A percentile compares a stretch with the other conserved stretches of the same genome.
Evolutionary conservation across 2,888 invertebrate species (phyloP).

Genomic region (Acrobeloides nanus): DNA sequence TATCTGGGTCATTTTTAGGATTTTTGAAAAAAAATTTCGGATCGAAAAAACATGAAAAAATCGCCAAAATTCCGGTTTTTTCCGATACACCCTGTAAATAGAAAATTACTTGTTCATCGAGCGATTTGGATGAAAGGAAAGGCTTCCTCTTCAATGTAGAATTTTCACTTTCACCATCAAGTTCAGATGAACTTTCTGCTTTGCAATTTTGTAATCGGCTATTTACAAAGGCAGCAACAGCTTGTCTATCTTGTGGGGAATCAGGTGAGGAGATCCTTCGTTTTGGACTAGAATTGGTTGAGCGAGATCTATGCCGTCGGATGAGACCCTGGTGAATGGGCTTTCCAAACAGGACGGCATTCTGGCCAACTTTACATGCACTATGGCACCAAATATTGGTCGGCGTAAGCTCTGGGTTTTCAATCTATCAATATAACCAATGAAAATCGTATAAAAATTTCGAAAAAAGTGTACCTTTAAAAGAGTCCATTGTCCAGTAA

Average conservation of each 20-base stretch:
- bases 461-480: constrained; percentile 13
- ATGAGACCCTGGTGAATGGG: too few species aligned
- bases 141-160: constrained; percentile 23
- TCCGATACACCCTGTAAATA: too few species aligned
- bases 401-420: constrained; percentile 71
- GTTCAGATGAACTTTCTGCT: too few species aligned
- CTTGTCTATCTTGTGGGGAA: constrained; percentile 21
- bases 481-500: constrained; percentile 22
- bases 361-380: constrained; percentile 19
- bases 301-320: too few species aligned
- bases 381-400: constrained; percentile 84
- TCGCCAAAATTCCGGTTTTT: too few species aligned
- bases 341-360: constrained; percentile 22
- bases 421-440: constrained; percentile 15
- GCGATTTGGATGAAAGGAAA: constrained; percentile 28
- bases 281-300: too few species aligned
- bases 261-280: constrained; percentile 24
- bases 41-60: too few species aligned
- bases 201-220: too few species aligned
- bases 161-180: too few species aligned
- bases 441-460: constrained; percentile 2
- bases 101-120: constrained; percentile 40
- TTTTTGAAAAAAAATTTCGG: too few species aligned
- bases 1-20: too few species aligned
- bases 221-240: too few species aligned